Percentiles rank a stretch among this genome's conserved stretches.
phyloP scores from a whole-genome alignment of 1,140 invertebrate species.

The Drosophila lacteicornis region DNA sequence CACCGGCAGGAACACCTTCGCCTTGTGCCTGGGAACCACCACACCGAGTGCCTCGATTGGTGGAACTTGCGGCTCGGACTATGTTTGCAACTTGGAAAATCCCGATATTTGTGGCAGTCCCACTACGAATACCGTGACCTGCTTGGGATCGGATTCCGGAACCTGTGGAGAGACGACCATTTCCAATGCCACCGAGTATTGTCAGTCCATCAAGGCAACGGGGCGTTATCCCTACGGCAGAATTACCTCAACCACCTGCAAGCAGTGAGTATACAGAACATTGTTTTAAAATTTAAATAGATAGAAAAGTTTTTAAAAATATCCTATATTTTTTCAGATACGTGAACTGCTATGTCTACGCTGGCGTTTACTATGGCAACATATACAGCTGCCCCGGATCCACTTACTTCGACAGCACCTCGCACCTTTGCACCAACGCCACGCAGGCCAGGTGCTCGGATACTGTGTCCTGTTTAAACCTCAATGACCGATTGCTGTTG shows the following conservation, averaged over 20 bases:
- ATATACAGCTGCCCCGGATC: conserved; percentile 42
- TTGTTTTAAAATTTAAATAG: too few relatives aligned
- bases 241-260: conserved; percentile 34
- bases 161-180: conserved; percentile 2
- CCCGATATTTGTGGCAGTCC: conserved; percentile 32
- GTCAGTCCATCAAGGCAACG: not conserved
- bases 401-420: conserved; percentile 44
- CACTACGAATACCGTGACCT: conserved; percentile 8
- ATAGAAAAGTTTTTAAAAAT: not conserved
- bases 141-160: not conserved
- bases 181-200: conserved; percentile 34
- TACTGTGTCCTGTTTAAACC: conserved; percentile 12
- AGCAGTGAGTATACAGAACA: conserved; percentile 28
- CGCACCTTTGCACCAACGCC: conserved; percentile 10
- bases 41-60: conserved; percentile 22
- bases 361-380: conserved; percentile 27
- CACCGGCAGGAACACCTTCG: conserved; percentile 31
- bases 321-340: conserved; percentile 29
- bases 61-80: conserved; percentile 33
- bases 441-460: conserved; percentile 44
- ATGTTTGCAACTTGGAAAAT: conserved; percentile 34
- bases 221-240: conserved; percentile 60
- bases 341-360: conserved; percentile 24
- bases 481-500: conserved; percentile 10
- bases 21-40: conserved; percentile 35